Evolutionary conservation across 2,797 vertebrate species (phyloP).

Genomic region (Argya squamiceps): DNA sequence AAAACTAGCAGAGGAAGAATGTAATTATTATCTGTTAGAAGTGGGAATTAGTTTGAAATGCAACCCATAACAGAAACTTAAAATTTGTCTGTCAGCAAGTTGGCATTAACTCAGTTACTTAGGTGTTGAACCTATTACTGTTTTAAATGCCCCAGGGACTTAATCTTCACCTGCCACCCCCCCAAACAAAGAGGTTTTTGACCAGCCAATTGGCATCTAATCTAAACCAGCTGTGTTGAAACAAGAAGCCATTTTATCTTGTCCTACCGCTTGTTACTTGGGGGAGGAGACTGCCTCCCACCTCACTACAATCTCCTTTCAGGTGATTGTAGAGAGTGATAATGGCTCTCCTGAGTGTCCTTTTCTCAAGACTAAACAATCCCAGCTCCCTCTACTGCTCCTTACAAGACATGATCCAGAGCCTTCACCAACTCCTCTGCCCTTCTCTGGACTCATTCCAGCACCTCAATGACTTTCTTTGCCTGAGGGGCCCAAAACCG

Average conservation of each 20-base stretch:
- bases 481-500: not conserved
- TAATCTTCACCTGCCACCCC: not conserved
- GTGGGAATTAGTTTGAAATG: not conserved
- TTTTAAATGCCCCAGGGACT: not conserved
- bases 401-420: not conserved
- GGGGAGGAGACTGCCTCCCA: fast-evolving
- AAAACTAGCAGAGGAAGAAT: not conserved
- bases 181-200: not conserved
- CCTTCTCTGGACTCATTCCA: not conserved
- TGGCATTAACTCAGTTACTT: not conserved
- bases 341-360: not conserved
- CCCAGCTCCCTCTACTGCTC: not conserved
- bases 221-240: not conserved
- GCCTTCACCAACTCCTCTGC: not conserved
- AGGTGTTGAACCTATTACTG: not conserved
- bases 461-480: not conserved
- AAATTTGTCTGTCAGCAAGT: not conserved
- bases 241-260: not conserved
- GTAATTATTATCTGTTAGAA: not conserved
- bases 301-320: not conserved
- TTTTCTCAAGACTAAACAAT: not conserved
- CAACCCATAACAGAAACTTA: not conserved
- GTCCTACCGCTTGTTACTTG: not conserved
- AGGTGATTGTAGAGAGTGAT: not conserved
- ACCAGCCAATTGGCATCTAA: not conserved